Percentiles rank a stretch among this genome's conserved stretches.
phyloP scores from a whole-genome alignment of 2,113 vertebrate species.

The Chinchilla lanigera region DNA sequence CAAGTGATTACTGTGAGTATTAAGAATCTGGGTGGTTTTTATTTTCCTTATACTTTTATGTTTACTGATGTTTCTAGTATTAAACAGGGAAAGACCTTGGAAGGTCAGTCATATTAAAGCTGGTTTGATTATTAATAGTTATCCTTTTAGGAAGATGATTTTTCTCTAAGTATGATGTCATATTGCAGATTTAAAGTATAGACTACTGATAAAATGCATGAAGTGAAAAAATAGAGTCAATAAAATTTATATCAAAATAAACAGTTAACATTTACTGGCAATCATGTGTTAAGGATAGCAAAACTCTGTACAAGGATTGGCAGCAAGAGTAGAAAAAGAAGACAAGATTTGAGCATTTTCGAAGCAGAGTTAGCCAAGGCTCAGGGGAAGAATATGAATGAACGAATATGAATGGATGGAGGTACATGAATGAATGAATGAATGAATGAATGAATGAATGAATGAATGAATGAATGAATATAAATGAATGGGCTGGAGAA shows the following conservation, averaged over 20 bases:
- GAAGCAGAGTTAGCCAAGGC: neutral
- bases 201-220: constrained; percentile 89
- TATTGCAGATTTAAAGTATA: constrained; percentile 85
- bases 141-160: constrained; percentile 84
- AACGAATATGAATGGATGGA: neutral
- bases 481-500: neutral
- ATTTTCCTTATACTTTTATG: neutral
- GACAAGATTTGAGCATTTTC: neutral
- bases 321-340: neutral
- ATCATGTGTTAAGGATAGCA: neutral
- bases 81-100: constrained; percentile 68
- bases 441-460: neutral
- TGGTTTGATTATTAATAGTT: constrained; percentile 82
- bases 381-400: neutral
- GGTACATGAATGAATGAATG: neutral
- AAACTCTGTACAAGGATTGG: neutral
- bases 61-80: neutral
- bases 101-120: constrained; percentile 77
- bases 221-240: constrained; percentile 70
- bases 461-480: neutral
- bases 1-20: neutral
- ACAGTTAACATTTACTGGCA: neutral
- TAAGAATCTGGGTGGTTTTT: constrained; percentile 4
- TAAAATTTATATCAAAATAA: constrained; percentile 12
- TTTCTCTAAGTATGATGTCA: constrained; percentile 87